Percentiles rank a stretch among this genome's conserved stretches.
phyloP scores from a whole-genome alignment of 2,797 vertebrate genomes.

The Phoeniculus purpureus region DNA sequence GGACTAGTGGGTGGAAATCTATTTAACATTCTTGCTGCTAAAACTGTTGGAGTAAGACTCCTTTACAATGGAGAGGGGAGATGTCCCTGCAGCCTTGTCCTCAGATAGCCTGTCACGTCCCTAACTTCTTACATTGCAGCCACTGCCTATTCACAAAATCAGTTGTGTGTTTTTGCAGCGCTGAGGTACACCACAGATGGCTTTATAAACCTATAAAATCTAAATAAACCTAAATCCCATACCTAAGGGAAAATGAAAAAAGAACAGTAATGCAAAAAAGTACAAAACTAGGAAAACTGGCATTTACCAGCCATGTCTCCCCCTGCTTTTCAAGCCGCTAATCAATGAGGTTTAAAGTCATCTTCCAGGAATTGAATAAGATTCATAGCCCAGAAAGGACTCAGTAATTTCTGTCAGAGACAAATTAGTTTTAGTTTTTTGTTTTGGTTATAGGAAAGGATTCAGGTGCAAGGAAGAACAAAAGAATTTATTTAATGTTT shows the following conservation, averaged over 20 bases:
- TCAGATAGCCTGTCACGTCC: not conserved
- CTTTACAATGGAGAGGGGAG: not conserved
- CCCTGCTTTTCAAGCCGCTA: slow-evolving; percentile 11
- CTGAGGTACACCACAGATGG: not conserved
- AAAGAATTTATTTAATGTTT: slow-evolving; percentile 55
- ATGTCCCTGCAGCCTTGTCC: not conserved
- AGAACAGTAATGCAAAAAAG: not conserved
- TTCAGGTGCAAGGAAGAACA: slow-evolving; percentile 61
- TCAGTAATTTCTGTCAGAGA: slow-evolving; percentile 48
- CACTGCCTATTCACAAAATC: not conserved
- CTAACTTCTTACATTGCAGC: fast-evolving
- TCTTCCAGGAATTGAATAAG: slow-evolving; percentile 53
- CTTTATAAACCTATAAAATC: not conserved
- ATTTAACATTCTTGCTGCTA: not conserved
- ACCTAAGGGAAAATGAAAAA: not conserved
- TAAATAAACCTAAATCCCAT: no score
- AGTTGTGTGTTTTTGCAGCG: not conserved
- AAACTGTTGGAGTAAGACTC: not conserved
- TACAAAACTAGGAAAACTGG: slow-evolving; percentile 1
- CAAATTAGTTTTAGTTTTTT: slow-evolving; percentile 50
- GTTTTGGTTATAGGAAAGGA: slow-evolving; percentile 30
- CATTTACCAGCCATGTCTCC: not conserved
- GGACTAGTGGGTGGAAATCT: not conserved
- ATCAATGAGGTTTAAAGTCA: not conserved
- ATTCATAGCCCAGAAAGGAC: slow-evolving; percentile 28